Base-by-base conservation (phyloP, 2,113 vertebrate genomes). In the Mormyrus iriodes region DNA sequence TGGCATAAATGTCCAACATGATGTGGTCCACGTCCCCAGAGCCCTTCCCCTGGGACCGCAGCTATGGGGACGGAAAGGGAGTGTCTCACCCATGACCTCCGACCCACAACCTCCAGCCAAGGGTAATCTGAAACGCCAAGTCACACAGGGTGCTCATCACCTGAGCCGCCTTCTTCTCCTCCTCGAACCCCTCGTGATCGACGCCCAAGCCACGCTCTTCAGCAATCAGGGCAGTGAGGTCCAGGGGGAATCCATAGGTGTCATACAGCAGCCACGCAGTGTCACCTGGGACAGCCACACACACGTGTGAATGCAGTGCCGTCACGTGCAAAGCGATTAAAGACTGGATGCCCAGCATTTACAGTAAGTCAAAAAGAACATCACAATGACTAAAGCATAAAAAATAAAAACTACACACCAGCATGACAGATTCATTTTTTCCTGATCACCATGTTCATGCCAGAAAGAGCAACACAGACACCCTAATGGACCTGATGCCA, bases 1-100 rank as follows among this genome's bases (percentile, higher is more conserved):
- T 99, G 84, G 98, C 97, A 0, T 99, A 99, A 88, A 99, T 99
- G 94, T 99, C 98, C 94, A 99, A 91, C 98, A 99, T 99, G 92
- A 99, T 96, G 91, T 97, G 96, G 83, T 99, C 98, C 90, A 95
- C 97, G 0, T 96, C 97, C 4, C 97, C 98, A 0, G 96, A 94
- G 3, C 97, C 98, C 51, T 97, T 99, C 73, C 98, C 98, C 91
- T 99, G 98, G 82, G 98, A 99, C 93, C 98, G 98, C 6, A 99
- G 91, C 98, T 97, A 92, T 91, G 21, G 31, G 52, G 35, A 17
- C 42, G 21, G 15, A 24, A 52, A 46, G 1, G 13, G 10, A 10
- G 89, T 0, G 10, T 83, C 88, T 84, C 35, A 39, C 39, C 51
- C 21, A 15, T 31, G 9, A 21, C 58, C 3, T 61, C 21, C 15